Evolutionary conservation across 2,888 invertebrate species (phyloP).

Genomic region (Orthonychiurus folsomi): DNA sequence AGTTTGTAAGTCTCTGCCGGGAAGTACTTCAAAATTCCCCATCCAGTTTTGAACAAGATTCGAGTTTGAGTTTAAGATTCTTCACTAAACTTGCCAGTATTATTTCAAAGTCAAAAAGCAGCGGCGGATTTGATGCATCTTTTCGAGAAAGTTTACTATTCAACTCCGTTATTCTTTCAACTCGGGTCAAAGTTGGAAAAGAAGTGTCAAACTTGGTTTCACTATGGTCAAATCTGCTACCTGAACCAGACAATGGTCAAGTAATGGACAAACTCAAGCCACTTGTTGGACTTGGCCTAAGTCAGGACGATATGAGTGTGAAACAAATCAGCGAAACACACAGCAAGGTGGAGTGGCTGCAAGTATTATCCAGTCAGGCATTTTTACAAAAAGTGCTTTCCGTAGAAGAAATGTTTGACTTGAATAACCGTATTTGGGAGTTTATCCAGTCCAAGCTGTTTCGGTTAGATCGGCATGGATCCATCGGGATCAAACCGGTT

Average conservation of each 20-base stretch:
- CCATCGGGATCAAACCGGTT: neutral
- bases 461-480: neutral
- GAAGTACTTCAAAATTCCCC: too few species aligned
- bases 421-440: neutral
- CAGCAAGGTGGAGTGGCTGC: slow-evolving; percentile 4
- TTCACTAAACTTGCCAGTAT: neutral
- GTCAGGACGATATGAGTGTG: neutral
- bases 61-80: neutral
- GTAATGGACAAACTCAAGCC: too few species aligned
- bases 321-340: neutral
- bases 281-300: too few species aligned
- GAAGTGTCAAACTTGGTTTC: too few species aligned
- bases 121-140: too few species aligned
- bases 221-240: too few species aligned
- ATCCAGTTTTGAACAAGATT: too few species aligned
- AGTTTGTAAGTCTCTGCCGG: too few species aligned
- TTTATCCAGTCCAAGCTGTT: slow-evolving; percentile 4
- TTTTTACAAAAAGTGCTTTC: neutral
- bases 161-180: too few species aligned
- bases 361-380: neutral
- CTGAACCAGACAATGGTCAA: too few species aligned
- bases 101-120: slow-evolving; percentile 17
- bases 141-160: too few species aligned
- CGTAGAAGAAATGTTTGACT: neutral
- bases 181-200: too few species aligned